These are phyloP conservation scores for Euleptes europaea DNA, from an alignment of 2,113 vertebrate genomes.

Conservation along the genomic window DNA sequence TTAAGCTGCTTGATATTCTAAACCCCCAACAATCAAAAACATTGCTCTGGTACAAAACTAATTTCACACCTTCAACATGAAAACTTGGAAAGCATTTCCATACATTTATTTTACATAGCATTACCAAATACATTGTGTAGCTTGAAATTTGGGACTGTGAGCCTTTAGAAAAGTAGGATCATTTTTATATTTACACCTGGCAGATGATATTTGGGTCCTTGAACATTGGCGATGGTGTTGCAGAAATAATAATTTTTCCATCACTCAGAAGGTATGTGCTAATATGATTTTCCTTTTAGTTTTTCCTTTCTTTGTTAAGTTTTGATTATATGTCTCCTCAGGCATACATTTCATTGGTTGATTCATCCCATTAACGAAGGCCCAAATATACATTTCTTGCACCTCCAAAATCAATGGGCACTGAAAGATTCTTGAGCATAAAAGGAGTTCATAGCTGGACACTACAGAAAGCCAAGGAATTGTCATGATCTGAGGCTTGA, in stretches of 20 bases:
- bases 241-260: conserved; percentile 42
- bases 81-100: conserved; percentile 51
- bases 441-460: background rate
- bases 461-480: background rate
- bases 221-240: conserved; percentile 30
- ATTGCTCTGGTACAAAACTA: conserved; percentile 45
- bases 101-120: conserved; percentile 67
- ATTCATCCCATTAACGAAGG: background rate
- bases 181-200: conserved; percentile 64
- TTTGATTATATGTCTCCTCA: conserved; percentile 2
- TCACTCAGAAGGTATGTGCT: background rate
- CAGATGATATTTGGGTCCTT: conserved; percentile 43
- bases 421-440: background rate
- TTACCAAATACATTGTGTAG: conserved; percentile 46
- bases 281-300: conserved; percentile 5
- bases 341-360: background rate
- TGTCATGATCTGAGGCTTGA: too few relatives aligned
- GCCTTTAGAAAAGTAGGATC: conserved; percentile 47
- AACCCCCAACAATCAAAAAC: conserved; percentile 56
- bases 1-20: conserved; percentile 55
- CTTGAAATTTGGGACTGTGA: conserved; percentile 44
- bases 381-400: background rate
- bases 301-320: background rate
- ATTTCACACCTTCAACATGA: conserved; percentile 69
- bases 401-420: background rate